phyloP scores from a whole-genome alignment of 2,888 invertebrate genomes.

The Ganaspis brasiliensis region DNA sequence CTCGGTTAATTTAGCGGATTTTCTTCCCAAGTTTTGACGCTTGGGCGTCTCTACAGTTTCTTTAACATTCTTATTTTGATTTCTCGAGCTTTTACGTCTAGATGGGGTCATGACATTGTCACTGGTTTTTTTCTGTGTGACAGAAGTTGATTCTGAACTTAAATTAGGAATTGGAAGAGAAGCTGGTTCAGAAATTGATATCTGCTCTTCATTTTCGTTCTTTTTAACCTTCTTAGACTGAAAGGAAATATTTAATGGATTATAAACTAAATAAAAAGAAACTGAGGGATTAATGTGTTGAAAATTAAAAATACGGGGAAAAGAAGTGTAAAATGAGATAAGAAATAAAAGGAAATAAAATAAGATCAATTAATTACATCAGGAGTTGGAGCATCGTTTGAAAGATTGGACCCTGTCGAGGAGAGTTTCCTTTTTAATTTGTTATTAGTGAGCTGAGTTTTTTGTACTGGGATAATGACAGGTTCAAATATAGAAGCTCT shows the following conservation, averaged over 20 bases:
- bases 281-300: neutral
- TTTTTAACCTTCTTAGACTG: constrained; percentile 33
- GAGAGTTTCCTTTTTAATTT: constrained; percentile 54
- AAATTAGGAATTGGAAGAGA: neutral
- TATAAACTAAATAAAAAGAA: neutral
- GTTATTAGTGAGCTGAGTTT: constrained; percentile 46
- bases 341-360: constrained; percentile 7
- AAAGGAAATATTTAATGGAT: constrained; percentile 6
- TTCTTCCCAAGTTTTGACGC: constrained; percentile 19
- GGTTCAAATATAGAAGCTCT: constrained; percentile 48
- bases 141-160: neutral
- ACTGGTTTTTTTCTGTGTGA: too few relatives aligned
- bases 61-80: constrained; percentile 9
- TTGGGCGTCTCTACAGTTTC: constrained; percentile 1
- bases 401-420: constrained; percentile 34
- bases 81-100: constrained; percentile 28
- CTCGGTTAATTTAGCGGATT: neutral
- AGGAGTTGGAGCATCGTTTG: constrained; percentile 8
- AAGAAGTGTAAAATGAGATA: neutral
- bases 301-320: neutral
- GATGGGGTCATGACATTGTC: neutral
- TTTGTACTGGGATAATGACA: constrained; percentile 47
- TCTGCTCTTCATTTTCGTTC: neutral
- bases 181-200: neutral
- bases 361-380: constrained; percentile 35